Conservation (phyloP, 2,888 invertebrate genomes). For the Pandemis corylana region DNA sequence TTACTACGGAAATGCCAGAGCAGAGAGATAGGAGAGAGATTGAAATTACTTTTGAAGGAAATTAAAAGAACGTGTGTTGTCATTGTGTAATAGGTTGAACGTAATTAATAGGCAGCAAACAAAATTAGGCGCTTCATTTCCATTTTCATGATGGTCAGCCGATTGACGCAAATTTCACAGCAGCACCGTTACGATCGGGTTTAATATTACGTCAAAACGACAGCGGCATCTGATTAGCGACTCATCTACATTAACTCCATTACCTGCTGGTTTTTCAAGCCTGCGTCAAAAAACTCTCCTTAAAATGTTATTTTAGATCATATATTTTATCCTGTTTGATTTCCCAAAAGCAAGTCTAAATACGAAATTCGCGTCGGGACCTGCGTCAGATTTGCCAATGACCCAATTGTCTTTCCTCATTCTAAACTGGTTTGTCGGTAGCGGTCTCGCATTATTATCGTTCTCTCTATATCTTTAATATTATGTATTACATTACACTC, state of each 20-base stretch:
- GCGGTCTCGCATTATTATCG: not conserved
- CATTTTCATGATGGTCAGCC: not conserved
- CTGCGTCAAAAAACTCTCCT: not conserved
- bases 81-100: no score
- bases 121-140: no score
- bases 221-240: not conserved
- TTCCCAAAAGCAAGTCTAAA: not conserved
- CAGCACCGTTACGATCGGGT: not conserved
- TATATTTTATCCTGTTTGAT: not conserved
- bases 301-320: not conserved
- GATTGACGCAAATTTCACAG: not conserved
- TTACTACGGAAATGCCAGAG: no score
- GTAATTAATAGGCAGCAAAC: no score
- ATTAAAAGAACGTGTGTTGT: no score
- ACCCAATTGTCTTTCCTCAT: slow-evolving; percentile 27
- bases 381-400: slow-evolving; percentile 19
- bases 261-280: not conserved
- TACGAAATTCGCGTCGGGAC: not conserved
- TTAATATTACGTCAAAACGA: not conserved
- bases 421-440: slow-evolving; percentile 17
- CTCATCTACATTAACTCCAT: not conserved
- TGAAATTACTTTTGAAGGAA: no score
- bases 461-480: not conserved
- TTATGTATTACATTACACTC: no score
- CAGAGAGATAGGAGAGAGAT: no score